phyloP scores from a whole-genome alignment of 2,888 invertebrate species.

The Zonitis immaculata region DNA sequence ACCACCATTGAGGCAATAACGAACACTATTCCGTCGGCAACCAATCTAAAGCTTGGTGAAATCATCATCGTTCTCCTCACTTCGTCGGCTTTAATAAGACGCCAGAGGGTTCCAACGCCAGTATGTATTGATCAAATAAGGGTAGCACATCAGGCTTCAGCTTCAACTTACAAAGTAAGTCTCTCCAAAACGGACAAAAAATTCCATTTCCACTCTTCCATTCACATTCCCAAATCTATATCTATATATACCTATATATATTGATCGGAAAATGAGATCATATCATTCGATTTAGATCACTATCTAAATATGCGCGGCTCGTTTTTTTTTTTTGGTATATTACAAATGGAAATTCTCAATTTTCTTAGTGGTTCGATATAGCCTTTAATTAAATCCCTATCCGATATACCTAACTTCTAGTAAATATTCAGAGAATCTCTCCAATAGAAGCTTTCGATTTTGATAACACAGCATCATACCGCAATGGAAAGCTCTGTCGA shows the following conservation, averaged over 20 bases:
- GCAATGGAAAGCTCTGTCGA: too few relatives aligned
- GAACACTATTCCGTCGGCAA: slow-evolving; percentile 23
- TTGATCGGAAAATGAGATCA: slow-evolving; percentile 20
- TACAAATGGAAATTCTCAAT: neutral
- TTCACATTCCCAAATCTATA: slow-evolving; percentile 33
- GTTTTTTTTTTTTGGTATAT: slow-evolving; percentile 12
- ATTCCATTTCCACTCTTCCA: slow-evolving; percentile 39
- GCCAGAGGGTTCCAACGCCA: slow-evolving; percentile 38
- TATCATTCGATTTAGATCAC: slow-evolving; percentile 22
- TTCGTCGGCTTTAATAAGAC: slow-evolving; percentile 40
- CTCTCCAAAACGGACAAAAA: slow-evolving; percentile 30
- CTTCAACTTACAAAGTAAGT: slow-evolving; percentile 26
- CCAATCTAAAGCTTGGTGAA: slow-evolving; percentile 28
- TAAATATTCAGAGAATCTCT: slow-evolving; percentile 20
- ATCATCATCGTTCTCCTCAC: slow-evolving; percentile 36
- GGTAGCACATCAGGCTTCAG: slow-evolving; percentile 16
- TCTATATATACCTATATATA: slow-evolving; percentile 4
- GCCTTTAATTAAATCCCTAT: neutral
- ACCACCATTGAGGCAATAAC: slow-evolving; percentile 25
- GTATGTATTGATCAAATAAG: slow-evolving; percentile 38
- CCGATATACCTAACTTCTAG: slow-evolving; percentile 16
- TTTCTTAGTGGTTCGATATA: neutral
- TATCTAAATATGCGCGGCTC: slow-evolving; percentile 10
- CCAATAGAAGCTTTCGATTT: neutral
- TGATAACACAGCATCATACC: neutral